These are phyloP conservation scores for Plusia festucae DNA, from an alignment of 2,888 invertebrate species.

Conservation along the genomic window DNA sequence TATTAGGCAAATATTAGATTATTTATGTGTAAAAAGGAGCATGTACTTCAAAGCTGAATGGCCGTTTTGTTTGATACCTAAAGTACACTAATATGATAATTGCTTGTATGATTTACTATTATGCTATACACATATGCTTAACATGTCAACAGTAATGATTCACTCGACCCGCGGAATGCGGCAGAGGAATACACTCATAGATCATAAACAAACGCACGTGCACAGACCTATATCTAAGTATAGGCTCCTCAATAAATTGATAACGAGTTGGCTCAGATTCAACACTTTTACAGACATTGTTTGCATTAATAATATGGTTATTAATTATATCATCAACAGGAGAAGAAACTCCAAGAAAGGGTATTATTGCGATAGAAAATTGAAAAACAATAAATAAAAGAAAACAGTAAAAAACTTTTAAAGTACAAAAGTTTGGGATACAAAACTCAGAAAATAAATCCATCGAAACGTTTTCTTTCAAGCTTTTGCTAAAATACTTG, in stretches of 20 bases:
- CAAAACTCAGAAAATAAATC: too few relatives aligned
- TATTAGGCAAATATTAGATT: background rate
- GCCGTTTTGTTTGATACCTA: background rate
- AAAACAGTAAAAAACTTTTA: too few relatives aligned
- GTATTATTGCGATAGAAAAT: too few relatives aligned
- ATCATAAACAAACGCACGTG: conserved; percentile 62
- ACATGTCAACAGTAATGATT: conserved; percentile 54
- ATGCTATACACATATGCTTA: conserved; percentile 37
- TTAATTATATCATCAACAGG: conserved; percentile 47
- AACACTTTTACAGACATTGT: conserved; percentile 37
- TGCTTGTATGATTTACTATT: conserved; percentile 17
- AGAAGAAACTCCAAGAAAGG: conserved; percentile 28
- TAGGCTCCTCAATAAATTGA: conserved; percentile 54
- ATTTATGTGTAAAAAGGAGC: background rate
- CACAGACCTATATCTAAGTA: conserved; percentile 34
- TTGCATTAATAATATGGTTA: conserved; percentile 48
- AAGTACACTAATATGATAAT: conserved; percentile 13
- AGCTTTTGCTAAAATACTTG: too few relatives aligned
- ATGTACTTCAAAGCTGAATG: background rate
- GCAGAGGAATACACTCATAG: conserved; percentile 36
- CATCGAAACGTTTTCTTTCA: too few relatives aligned
- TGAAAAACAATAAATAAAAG: too few relatives aligned
- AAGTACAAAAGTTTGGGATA: too few relatives aligned
- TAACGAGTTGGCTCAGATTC: conserved; percentile 52
- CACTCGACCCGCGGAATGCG: conserved; percentile 54